A percentile compares a stretch with the other conserved stretches of the same genome.
phyloP scores from a whole-genome alignment of 2,113 vertebrate genomes.

The Lipotes vexillifer region DNA sequence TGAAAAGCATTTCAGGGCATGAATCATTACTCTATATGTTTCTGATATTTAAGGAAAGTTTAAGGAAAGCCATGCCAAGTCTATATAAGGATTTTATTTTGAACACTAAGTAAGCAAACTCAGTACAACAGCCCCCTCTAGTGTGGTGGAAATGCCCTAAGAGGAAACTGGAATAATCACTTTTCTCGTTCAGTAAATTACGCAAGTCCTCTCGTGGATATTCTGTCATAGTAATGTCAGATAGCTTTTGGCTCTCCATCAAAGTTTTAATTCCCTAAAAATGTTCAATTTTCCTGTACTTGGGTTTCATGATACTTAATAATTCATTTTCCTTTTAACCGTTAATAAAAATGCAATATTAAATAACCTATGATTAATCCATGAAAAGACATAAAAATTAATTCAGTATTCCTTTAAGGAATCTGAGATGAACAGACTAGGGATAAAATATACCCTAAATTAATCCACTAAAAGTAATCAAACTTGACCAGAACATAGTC shows the following conservation, averaged over 20 bases:
- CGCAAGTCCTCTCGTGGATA: background rate
- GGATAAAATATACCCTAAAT: background rate
- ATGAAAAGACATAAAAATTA: slow-evolving; percentile 3
- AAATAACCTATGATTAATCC: slow-evolving; percentile 10
- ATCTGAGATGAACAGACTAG: background rate
- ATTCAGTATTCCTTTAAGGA: background rate
- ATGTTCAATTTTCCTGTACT: background rate
- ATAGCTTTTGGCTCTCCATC: background rate
- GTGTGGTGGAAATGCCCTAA: slow-evolving; percentile 16
- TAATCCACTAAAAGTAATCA: background rate
- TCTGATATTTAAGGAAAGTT: background rate
- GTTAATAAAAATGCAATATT: slow-evolving; percentile 13
- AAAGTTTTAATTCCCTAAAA: background rate
- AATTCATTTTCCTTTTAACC: slow-evolving; percentile 38
- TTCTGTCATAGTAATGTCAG: background rate
- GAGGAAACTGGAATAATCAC: background rate
- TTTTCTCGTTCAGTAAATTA: background rate
- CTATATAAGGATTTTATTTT: background rate
- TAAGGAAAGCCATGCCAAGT: background rate
- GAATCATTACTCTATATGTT: background rate
- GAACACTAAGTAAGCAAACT: slow-evolving; percentile 12
- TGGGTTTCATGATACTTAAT: background rate
- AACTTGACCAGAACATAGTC: background rate
- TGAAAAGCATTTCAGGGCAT: background rate
- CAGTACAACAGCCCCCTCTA: slow-evolving; percentile 69